Evolutionary conservation across 2,797 vertebrate genomes (phyloP), one percentile per base, ranked within the genome.

Genomic region (Psittacula echo): DNA sequence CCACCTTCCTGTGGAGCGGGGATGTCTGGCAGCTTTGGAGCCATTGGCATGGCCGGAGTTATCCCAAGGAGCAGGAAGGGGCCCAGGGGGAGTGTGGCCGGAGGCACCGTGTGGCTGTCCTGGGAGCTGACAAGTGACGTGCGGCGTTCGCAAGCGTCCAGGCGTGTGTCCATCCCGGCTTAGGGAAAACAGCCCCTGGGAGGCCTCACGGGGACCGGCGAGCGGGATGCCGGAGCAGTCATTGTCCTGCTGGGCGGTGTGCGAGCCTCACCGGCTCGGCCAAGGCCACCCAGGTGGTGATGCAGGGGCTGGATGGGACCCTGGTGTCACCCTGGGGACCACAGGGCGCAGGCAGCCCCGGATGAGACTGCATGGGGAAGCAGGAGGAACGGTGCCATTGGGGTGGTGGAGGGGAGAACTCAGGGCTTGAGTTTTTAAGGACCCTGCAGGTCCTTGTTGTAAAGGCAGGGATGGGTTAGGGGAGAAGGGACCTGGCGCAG

Each of bases 301-400:
- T 6, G 44, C 7, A 0, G 61, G 67, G n/a, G 30, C 65, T 6
- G 54, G 56, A 29, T 5, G 23, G 73, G 75, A 75, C 4, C 81
- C 47, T 2, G 1, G 10, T 30, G 16, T 8, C 1, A 34, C 18
- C 0, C 3, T 4, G 8, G 5, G 23, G 54, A 9, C 0, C 4
- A 19, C 27, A 32, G 48, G 30, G 24, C 1, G 1, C 0, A 0
- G 58, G 24, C 47, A 53, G 48, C 23, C 11, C 8, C 1, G 3
- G 17, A 21, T 29, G 24, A 41, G 7, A n/a, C 39, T 37, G 26
- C 1, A 0, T 13, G n/a, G 41, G 78, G n/a, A 2, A 11, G 34
- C 42, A 2, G 50, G 62, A 53, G 42, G 58, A 62, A 3, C 0
- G 12, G 16, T 70, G 76, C 20, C 30, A 22, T 3, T 5, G 29